Evolutionary conservation across 2,113 vertebrate species (phyloP), one percentile per base, ranked within the genome.

Genomic region (Phrynosoma blainvillii): DNA sequence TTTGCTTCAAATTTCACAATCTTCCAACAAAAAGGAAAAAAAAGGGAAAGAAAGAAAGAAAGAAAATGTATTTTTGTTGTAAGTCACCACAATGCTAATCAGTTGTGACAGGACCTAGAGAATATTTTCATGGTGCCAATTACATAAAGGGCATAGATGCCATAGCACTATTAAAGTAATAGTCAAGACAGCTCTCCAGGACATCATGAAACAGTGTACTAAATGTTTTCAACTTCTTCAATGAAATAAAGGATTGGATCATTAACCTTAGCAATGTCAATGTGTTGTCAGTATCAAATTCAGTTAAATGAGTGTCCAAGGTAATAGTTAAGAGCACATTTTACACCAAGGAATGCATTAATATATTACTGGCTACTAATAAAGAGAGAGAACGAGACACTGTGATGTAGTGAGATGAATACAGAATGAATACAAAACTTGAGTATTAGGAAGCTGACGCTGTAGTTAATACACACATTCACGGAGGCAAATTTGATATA

Each of bases 201-300:
- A 96, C 96, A 88, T 88, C 20, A 84, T 88, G 88, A 95, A 97
- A 95, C 96, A 94, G 95, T 92, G 96, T 95, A 93, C 93, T 96
- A 94, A 97, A 94, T 92, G 96, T 96, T 97, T 95, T 97, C 94
- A 93, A 92, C 92, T 94, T 91, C 87, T 93, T 96, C 94, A 90
- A 75, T 92, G 95, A 92, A 95, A 96, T 96, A 96, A 95, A 96
- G 94, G 84, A 90, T 94, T 94, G 95, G 95, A 85, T 96, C 96
- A 96, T 97, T 97, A 97, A 96, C 97, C 95, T 96, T 90, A 95
- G 92, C 96, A 96, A 96, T 96, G 96, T 97, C 96, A 97, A 93
- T 94, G 96, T 93, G 90, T 95, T 95, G 95, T 94, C 96, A 94
- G 95, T 82, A 95, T 96, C 95, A 95, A 96, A 96, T 90, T 86